These are phyloP conservation scores for Anguilla anguilla DNA, from an alignment of 2,797 vertebrate genomes.

Conservation along the genomic window DNA sequence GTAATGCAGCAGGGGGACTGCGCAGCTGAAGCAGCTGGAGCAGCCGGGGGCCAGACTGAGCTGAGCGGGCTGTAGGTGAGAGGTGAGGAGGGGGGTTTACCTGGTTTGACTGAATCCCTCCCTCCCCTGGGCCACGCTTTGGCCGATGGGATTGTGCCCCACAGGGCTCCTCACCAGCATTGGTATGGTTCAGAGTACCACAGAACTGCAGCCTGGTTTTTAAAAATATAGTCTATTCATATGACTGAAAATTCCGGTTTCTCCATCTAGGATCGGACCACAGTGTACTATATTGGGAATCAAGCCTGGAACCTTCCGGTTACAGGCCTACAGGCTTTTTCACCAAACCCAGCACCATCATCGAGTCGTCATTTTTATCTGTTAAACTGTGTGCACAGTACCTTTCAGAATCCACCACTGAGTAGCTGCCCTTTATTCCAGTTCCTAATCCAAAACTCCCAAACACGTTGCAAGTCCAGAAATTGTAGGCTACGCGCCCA, in stretches of 20 bases:
- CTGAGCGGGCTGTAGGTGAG: background rate
- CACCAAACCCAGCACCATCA: background rate
- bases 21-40: background rate
- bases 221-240: background rate
- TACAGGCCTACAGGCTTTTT: background rate
- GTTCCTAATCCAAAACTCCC: background rate
- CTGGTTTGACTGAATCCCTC: background rate
- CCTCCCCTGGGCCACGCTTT: too few relatives aligned
- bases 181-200: background rate
- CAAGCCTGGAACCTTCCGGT: background rate
- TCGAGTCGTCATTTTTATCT: background rate
- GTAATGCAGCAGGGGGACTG: background rate
- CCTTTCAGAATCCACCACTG: background rate
- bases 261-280: background rate
- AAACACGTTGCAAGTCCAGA: background rate
- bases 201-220: background rate
- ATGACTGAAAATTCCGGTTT: background rate
- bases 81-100: background rate
- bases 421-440: background rate
- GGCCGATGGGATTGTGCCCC: too few relatives aligned
- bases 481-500: background rate
- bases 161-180: too few relatives aligned
- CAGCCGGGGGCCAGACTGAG: background rate
- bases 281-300: background rate
- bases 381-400: background rate